These are phyloP conservation scores for Sebastolobus alascanus DNA, from an alignment of 2,797 vertebrate genomes.

Conservation along the genomic window DNA sequence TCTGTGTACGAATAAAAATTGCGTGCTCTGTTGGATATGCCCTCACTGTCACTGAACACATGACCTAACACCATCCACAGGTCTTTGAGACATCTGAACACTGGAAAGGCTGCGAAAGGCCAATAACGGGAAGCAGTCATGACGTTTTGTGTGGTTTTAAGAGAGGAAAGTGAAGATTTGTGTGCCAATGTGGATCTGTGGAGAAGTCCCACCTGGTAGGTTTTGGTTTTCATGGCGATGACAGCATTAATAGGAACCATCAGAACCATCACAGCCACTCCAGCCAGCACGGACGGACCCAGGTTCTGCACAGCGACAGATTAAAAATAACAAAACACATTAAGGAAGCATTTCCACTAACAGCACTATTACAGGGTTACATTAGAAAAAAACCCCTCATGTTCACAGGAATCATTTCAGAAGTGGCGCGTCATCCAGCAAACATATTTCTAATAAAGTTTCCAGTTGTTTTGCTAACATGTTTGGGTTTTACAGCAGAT, in stretches of 20 bases:
- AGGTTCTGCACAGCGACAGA: slow-evolving; percentile 85
- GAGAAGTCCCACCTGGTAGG: slow-evolving; percentile 90
- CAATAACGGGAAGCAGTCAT: not conserved
- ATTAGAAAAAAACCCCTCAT: not conserved
- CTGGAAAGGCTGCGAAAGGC: not conserved
- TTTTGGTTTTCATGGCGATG: slow-evolving; percentile 98
- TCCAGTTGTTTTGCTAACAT: not conserved
- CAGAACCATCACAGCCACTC: slow-evolving; percentile 96
- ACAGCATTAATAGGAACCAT: slow-evolving; percentile 95
- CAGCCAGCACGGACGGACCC: slow-evolving; percentile 93
- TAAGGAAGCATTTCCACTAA: not conserved
- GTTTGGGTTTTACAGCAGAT: too few relatives aligned
- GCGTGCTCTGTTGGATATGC: not conserved
- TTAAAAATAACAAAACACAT: not conserved
- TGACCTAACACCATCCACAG: not conserved
- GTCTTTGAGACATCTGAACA: not conserved
- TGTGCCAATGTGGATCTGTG: not conserved
- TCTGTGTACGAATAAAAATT: not conserved
- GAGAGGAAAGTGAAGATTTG: not conserved
- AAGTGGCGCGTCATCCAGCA: not conserved
- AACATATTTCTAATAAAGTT: not conserved
- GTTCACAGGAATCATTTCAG: not conserved
- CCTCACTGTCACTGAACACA: not conserved
- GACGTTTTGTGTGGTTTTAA: not conserved
- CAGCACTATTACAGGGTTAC: too few relatives aligned